These are phyloP conservation scores for Charina bottae DNA, from an alignment of 2,113 vertebrate species.

Conservation along the genomic window DNA sequence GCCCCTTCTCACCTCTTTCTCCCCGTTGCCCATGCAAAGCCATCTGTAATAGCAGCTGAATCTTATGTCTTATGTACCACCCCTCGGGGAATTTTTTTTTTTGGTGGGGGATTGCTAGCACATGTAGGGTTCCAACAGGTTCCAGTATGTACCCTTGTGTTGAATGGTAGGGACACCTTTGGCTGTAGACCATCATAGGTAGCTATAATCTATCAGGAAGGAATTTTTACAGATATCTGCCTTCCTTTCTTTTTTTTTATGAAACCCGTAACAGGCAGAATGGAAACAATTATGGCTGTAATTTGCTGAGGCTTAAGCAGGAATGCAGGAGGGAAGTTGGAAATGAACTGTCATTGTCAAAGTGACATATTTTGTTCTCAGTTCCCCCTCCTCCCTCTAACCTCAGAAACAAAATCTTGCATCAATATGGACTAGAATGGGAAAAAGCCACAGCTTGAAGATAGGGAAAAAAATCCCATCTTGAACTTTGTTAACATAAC, in stretches of 20 bases:
- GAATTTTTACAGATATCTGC: background rate
- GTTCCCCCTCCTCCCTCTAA: background rate
- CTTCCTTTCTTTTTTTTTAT: background rate
- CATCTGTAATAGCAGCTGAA: background rate
- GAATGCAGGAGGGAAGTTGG: background rate
- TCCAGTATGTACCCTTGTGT: background rate
- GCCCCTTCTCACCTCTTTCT: background rate
- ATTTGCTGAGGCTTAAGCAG: background rate
- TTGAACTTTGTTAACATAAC: slow-evolving; percentile 14
- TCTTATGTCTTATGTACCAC: background rate
- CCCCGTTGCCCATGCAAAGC: background rate
- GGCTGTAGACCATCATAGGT: background rate
- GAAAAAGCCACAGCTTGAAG: background rate
- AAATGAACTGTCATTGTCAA: background rate
- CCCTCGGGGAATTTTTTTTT: background rate
- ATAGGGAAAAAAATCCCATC: background rate
- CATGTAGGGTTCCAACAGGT: background rate
- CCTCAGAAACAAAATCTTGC: background rate
- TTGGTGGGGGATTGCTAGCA: background rate
- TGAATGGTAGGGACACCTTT: background rate
- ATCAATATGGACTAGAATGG: rapidly evolving
- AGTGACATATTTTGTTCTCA: background rate
- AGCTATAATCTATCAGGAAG: background rate
- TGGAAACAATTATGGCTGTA: background rate
- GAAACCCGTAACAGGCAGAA: background rate